Conservation (phyloP, 2,797 vertebrate species). For the Anableps anableps region DNA sequence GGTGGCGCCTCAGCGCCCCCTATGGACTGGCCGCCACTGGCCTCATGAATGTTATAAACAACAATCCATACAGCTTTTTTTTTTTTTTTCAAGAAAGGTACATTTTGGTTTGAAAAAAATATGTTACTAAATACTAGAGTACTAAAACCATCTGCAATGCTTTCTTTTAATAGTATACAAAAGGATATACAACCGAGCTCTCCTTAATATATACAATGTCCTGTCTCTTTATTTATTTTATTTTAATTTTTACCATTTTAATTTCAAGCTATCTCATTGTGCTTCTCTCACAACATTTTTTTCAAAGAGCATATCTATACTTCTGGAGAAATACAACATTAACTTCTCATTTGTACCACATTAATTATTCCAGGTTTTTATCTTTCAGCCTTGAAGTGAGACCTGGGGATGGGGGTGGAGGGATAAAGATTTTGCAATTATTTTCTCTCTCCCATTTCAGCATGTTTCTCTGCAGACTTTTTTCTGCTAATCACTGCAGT, state of each 20-base stretch:
- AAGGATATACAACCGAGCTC: too few species aligned
- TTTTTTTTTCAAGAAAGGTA: background rate
- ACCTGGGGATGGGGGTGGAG: slow-evolving; percentile 9
- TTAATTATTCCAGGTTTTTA: slow-evolving; percentile 23
- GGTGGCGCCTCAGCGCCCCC: too few species aligned
- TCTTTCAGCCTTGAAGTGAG: slow-evolving; percentile 7
- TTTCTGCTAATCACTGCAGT: slow-evolving; percentile 15
- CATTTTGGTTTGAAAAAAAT: background rate
- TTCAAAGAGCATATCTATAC: slow-evolving; percentile 4
- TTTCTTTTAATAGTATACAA: background rate
- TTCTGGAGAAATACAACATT: slow-evolving; percentile 13
- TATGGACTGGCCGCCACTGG: too few species aligned
- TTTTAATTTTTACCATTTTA: background rate
- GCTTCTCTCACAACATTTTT: background rate
- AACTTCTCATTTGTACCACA: background rate
- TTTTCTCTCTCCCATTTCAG: slow-evolving; percentile 28
- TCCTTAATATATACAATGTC: background rate
- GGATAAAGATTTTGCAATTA: slow-evolving; percentile 30
- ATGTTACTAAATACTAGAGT: background rate
- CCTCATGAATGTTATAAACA: too few species aligned
- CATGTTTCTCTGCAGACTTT: slow-evolving; percentile 17
- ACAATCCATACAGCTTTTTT: background rate
- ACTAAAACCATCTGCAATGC: background rate
- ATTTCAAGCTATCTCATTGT: background rate
- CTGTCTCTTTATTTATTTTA: background rate